Conservation (phyloP, 1,140 invertebrate genomes). For the Zaprionus lachaisei region DNA sequence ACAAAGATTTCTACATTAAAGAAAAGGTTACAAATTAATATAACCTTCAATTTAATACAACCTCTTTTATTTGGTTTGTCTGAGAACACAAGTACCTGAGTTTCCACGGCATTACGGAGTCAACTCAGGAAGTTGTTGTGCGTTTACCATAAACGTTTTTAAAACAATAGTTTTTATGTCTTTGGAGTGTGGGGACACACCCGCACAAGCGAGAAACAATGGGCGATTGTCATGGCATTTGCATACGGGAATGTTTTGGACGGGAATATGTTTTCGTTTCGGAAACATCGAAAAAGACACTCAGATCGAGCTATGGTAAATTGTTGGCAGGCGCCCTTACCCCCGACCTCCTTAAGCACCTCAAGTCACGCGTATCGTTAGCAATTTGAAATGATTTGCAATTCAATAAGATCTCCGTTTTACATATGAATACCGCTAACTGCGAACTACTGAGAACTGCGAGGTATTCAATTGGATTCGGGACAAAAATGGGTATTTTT, state of each 20-base stretch:
- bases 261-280: conserved; percentile 26
- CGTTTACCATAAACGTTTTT: conserved; percentile 28
- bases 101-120: neutral
- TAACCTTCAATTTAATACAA: conserved; percentile 2
- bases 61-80: neutral
- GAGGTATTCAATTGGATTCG: conserved; percentile 52
- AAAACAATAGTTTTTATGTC: conserved; percentile 25
- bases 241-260: conserved; percentile 25
- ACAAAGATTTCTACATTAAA: neutral
- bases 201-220: conserved; percentile 23
- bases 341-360: too few relatives aligned
- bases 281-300: conserved; percentile 7
- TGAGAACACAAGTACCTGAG: neutral
- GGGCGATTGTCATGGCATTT: conserved; percentile 36
- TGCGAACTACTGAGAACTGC: conserved; percentile 43
- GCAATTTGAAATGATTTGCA: conserved; percentile 63
- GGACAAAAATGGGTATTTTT: conserved; percentile 46
- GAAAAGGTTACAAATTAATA: neutral
- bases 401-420: conserved; percentile 51
- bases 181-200: conserved; percentile 30
- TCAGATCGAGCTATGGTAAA: conserved; percentile 3
- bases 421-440: conserved; percentile 14
- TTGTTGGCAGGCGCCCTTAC: conserved; percentile 8
- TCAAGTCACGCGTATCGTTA: conserved; percentile 29
- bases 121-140: conserved; percentile 30